Evolutionary conservation across 2,888 invertebrate genomes (phyloP).

Genomic region (Synanthedon myopaeformis): DNA sequence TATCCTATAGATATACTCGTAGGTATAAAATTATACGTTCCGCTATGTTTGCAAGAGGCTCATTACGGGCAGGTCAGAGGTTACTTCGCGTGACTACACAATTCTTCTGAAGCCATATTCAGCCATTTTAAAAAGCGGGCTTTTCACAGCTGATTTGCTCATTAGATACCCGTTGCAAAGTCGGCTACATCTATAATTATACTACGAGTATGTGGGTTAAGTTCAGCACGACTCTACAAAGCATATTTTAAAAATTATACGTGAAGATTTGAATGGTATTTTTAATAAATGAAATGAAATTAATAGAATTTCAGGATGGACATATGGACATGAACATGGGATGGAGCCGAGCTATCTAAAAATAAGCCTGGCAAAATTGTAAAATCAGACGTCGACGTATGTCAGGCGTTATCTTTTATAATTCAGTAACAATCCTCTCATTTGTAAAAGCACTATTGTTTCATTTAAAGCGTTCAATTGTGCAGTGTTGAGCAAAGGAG

Average conservation of each 20-base stretch:
- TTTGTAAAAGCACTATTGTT: too few relatives aligned
- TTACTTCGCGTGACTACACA: constrained; percentile 3
- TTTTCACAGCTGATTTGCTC: neutral
- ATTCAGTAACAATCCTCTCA: too few relatives aligned
- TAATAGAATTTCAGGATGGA: too few relatives aligned
- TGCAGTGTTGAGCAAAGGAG: neutral
- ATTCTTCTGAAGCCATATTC: neutral
- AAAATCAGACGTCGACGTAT: too few relatives aligned
- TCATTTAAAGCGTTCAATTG: neutral
- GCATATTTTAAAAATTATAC: too few relatives aligned
- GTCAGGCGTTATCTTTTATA: too few relatives aligned
- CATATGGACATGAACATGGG: too few relatives aligned
- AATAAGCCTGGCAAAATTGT: too few relatives aligned
- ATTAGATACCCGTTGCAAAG: neutral
- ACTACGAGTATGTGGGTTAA: neutral
- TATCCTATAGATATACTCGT: too few relatives aligned
- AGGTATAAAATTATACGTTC: neutral
- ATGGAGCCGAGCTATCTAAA: too few relatives aligned
- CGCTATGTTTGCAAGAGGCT: neutral
- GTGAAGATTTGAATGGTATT: too few relatives aligned
- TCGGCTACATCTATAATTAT: neutral
- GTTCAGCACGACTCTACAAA: neutral
- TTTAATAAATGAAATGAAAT: too few relatives aligned
- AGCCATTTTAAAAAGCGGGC: neutral
- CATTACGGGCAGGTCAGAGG: constrained; percentile 2